Base-by-base conservation (phyloP, 1,140 invertebrate genomes). In the Globodera rostochiensis region DNA sequence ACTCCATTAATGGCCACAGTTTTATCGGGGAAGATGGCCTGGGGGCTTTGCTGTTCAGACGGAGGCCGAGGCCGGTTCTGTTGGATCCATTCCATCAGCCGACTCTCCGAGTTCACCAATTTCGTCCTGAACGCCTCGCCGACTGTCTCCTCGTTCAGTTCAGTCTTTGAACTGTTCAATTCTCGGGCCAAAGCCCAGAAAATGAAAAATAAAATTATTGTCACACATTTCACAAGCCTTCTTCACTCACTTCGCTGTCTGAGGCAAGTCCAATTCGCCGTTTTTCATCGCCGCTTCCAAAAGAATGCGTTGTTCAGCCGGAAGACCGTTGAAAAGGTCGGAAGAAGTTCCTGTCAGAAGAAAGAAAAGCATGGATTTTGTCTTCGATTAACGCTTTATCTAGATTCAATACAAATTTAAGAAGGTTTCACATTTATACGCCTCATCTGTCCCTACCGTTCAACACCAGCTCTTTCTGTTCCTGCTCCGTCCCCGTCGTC, bases 61-160 rank as follows among this genome's bases (percentile, higher is more conserved):
- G 77, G 36, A 60, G 82, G 69, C 49, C 77, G 57, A 9, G 87
- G 87, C 67, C 87, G 80, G 57, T 88, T 88, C 71, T 90, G 87
- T 71, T 88, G 82, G 50, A 88, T 88, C 87, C 87, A 88, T 70
- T 90, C 87, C 67, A 88, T 83, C 21, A 90, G 82, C 82, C 80
- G 84, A 79, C 77, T 85, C 75, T 77, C 86, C 78, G 80, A 80
- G 76, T 74, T 77, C 53, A 73, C 78, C 66, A 82, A 13, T 15
- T 66, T 66, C 11, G 9, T 53, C 73, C 74, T 80, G 70, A 47
- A 82, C 71, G 69, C 73, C 74, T 84, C 69, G 47, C 84, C 67
- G n/a, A 83, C 36, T 49, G 71, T 83, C 64, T 11, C 57, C 19
- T 64, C 57, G 57, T 64, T 19, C 57, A 11, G 13, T 2, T n/a